phyloP scores from a whole-genome alignment of 1,140 invertebrate genomes.

The Metaphire vulgaris region DNA sequence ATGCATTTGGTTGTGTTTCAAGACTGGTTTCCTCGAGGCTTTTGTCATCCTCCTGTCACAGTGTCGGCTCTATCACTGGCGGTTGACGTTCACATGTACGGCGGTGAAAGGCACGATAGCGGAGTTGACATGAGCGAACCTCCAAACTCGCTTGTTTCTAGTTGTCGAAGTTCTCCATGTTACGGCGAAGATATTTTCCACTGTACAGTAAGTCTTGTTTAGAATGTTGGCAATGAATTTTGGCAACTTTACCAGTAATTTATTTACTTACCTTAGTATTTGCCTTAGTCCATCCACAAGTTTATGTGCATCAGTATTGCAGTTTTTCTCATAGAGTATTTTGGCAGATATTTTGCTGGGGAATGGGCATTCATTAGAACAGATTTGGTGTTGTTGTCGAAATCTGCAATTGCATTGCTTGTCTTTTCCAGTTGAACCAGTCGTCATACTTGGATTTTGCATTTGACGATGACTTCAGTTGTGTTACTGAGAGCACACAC shows the following conservation, averaged over 20 bases:
- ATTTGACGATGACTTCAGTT: neutral
- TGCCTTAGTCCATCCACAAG: no score
- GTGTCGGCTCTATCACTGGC: neutral
- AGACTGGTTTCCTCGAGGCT: neutral
- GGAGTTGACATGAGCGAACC: neutral
- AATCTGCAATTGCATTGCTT: no score
- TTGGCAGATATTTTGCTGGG: no score
- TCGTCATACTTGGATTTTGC: neutral
- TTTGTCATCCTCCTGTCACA: neutral
- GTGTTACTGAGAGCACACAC: neutral
- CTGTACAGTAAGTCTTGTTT: neutral
- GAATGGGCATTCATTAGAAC: no score
- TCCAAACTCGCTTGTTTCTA: neutral
- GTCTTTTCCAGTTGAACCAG: neutral
- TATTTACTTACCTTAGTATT: no score
- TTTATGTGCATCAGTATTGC: no score
- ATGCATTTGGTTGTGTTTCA: neutral
- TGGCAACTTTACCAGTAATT: no score
- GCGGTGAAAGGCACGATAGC: neutral
- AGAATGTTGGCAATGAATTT: neutral
- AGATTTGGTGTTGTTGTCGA: no score
- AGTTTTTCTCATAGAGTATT: no score
- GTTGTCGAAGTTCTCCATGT: neutral
- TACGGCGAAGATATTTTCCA: neutral
- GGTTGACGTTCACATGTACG: neutral